Conservation (phyloP, 2,888 invertebrate species). For the Bellardia pandia region DNA sequence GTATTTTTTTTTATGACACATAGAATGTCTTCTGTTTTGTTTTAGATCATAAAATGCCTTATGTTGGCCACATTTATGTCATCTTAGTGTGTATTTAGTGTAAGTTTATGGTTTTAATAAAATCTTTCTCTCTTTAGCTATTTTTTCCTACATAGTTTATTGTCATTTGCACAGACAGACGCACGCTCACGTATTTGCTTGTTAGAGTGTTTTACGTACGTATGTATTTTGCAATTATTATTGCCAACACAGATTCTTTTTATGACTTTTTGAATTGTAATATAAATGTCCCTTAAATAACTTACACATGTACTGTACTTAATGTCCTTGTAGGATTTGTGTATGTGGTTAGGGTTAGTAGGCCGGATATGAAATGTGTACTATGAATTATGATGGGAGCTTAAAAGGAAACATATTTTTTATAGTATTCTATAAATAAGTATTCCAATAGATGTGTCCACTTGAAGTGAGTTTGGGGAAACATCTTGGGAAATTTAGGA, state of each 20-base stretch:
- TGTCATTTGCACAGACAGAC: constrained; percentile 5
- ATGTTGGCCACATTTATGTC: constrained; percentile 73
- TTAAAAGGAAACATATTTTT: constrained; percentile 17
- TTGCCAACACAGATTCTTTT: constrained; percentile 72
- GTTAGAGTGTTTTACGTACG: constrained; percentile 7
- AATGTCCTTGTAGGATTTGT: constrained; percentile 24
- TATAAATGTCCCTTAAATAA: constrained; percentile 64
- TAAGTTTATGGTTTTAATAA: constrained; percentile 77
- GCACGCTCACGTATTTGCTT: not conserved
- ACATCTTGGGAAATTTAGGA: too few species aligned
- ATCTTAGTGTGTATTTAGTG: constrained; percentile 75
- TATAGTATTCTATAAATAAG: not conserved
- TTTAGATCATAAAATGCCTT: constrained; percentile 73
- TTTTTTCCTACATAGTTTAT: constrained; percentile 67
- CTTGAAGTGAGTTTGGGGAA: too few species aligned
- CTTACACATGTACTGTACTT: constrained; percentile 37
- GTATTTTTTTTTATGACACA: constrained; percentile 17
- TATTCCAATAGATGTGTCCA: too few species aligned
- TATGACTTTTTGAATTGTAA: constrained; percentile 69
- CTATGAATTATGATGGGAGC: constrained; percentile 26
- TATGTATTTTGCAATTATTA: constrained; percentile 68
- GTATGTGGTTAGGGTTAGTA: constrained; percentile 20
- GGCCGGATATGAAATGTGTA: constrained; percentile 35
- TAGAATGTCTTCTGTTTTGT: constrained; percentile 40
- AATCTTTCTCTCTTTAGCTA: constrained; percentile 65